Percentiles rank a stretch among this genome's conserved stretches.
Conservation (phyloP, 2,797 vertebrate genomes). For the Schizopygopsis malacanthus region DNA sequence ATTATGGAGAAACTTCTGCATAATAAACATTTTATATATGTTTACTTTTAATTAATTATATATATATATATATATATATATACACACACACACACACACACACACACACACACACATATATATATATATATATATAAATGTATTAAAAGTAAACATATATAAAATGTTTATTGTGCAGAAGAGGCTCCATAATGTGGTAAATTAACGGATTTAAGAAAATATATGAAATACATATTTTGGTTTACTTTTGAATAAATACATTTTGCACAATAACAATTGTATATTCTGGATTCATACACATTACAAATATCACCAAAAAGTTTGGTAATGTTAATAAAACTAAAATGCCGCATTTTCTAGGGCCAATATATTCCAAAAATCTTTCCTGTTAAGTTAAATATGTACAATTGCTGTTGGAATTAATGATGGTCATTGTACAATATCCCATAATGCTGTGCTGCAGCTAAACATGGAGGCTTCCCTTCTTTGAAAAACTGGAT, state of each 20-base stretch:
- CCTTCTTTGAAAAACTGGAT: slow-evolving; percentile 14
- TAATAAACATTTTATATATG: no score
- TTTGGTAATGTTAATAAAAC: neutral
- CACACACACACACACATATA: no score
- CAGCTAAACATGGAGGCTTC: neutral
- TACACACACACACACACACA: no score
- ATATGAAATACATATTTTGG: neutral
- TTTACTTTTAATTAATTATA: no score
- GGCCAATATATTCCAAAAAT: neutral
- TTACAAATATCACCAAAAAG: neutral
- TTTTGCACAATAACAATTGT: neutral
- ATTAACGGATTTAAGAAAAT: neutral
- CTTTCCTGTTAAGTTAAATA: neutral
- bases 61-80: no score
- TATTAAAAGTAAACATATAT: no score
- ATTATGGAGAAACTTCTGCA: no score
- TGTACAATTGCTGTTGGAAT: neutral
- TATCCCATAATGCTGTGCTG: neutral
- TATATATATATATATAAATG: no score
- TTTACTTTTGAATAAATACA: neutral
- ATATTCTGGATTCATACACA: neutral
- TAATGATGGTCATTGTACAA: neutral
- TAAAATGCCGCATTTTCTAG: neutral
- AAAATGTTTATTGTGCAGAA: neutral
- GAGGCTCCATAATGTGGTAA: neutral